phyloP scores from a whole-genome alignment of 2,888 invertebrate species.

The Neoscelio sp. region DNA sequence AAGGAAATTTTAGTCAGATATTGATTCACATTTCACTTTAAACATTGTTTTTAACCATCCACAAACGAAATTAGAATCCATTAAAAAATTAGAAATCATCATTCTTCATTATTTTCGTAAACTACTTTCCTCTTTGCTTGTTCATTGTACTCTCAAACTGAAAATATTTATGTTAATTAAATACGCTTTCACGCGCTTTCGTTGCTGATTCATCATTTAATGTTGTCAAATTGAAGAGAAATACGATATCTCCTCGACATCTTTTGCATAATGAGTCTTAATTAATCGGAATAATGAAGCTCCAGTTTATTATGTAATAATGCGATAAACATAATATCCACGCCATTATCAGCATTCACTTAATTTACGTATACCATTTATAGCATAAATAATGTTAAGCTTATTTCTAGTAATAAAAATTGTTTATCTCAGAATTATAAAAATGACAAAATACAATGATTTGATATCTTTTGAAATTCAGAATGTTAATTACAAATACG shows the following conservation, averaged over 20 bases:
- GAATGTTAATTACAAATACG: constrained; percentile 25
- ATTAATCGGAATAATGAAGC: constrained; percentile 13
- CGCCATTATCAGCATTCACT: background rate
- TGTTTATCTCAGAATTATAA: constrained; percentile 12
- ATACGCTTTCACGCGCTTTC: no score
- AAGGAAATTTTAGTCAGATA: no score
- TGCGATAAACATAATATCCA: background rate
- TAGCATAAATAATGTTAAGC: background rate
- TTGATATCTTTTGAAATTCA: no score
- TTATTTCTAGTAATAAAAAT: background rate
- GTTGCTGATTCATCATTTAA: constrained; percentile 17
- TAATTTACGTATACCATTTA: no score
- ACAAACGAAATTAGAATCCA: no score
- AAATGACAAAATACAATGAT: background rate
- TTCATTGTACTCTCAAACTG: no score
- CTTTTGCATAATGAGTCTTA: constrained; percentile 5
- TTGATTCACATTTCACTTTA: no score
- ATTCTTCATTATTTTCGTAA: no score
- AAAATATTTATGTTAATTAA: no score
- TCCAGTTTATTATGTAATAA: background rate
- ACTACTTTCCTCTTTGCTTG: no score
- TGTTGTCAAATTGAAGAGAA: constrained; percentile 9
- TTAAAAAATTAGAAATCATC: no score
- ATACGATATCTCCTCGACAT: background rate
- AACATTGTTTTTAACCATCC: no score